phyloP scores from a whole-genome alignment of 2,797 vertebrate species.

The Sebastes hopkinsi region DNA sequence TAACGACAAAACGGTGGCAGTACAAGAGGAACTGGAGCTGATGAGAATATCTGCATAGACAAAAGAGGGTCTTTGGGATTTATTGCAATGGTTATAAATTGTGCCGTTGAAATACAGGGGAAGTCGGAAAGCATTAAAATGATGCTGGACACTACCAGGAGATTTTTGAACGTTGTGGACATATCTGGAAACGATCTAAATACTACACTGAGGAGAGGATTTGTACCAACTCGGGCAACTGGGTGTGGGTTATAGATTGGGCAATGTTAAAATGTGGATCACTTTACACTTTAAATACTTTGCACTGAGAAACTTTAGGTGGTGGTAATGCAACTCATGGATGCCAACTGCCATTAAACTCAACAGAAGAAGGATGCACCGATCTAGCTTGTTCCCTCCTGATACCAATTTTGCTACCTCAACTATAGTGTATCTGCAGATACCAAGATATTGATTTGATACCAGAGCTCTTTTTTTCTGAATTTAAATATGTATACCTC shows the following conservation, averaged over 20 bases:
- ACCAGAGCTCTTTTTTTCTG: neutral
- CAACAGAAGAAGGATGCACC: neutral
- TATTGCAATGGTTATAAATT: neutral
- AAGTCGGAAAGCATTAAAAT: neutral
- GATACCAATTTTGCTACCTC: neutral
- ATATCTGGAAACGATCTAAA: accelerated
- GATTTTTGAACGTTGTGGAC: accelerated
- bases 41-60: too few species aligned
- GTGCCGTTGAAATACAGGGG: neutral
- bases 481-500: neutral
- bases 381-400: neutral
- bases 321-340: too few species aligned
- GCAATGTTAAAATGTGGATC: neutral
- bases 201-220: neutral
- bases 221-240: neutral
- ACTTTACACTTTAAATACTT: too few species aligned
- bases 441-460: neutral
- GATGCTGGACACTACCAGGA: neutral
- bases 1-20: too few species aligned
- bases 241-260: neutral
- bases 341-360: too few species aligned
- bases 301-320: too few species aligned
- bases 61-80: neutral
- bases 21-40: too few species aligned
- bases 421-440: neutral